phyloP scores from a whole-genome alignment of 2,797 vertebrate genomes.

The Botia kubotai region DNA sequence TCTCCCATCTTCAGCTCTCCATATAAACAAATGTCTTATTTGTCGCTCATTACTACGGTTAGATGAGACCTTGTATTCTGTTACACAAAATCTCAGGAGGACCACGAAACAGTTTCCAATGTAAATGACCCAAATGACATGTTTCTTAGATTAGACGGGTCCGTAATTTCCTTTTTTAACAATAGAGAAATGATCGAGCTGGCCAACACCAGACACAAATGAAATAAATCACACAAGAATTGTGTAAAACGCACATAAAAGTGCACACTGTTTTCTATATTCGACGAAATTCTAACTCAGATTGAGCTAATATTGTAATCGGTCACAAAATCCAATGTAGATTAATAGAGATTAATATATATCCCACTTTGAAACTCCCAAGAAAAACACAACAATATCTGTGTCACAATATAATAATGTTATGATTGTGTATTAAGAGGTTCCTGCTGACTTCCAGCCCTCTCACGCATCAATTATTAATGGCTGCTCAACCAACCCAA shows the following conservation, averaged over 20 bases:
- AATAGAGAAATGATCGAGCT: slow-evolving; percentile 16
- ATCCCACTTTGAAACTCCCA: neutral
- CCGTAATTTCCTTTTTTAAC: slow-evolving; percentile 1
- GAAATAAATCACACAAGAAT: neutral
- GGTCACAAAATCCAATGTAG: neutral
- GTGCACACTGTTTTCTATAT: neutral
- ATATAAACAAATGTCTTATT: slow-evolving; percentile 35
- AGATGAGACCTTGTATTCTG: slow-evolving; percentile 53
- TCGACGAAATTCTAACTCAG: neutral
- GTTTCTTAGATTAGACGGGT: neutral
- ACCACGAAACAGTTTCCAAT: slow-evolving; percentile 31
- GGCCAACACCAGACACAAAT: slow-evolving; percentile 3
- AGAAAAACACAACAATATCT: neutral
- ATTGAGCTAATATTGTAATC: neutral
- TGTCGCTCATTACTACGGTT: slow-evolving; percentile 41
- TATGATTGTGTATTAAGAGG: neutral
- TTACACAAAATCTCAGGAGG: slow-evolving; percentile 49
- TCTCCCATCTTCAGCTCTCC: slow-evolving; percentile 11
- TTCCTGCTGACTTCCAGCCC: neutral
- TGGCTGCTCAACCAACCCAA: neutral
- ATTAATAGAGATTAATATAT: neutral
- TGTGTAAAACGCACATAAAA: neutral
- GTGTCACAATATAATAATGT: neutral
- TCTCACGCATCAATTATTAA: neutral
- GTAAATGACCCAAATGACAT: slow-evolving; percentile 48